Conservation (phyloP, 1,140 invertebrate species). For the Thaumatotibia leucotreta region DNA sequence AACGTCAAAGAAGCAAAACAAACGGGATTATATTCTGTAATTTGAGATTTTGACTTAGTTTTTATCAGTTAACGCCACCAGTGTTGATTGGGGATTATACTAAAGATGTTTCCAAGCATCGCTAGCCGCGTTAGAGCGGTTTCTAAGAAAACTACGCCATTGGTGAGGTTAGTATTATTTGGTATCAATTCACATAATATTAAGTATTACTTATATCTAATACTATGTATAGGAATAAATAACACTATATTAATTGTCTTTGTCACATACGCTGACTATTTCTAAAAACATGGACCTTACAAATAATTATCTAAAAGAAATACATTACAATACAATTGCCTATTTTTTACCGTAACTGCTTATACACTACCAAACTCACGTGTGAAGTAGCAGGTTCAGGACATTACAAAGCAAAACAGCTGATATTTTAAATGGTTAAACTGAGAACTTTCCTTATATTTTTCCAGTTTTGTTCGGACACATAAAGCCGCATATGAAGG, state of each 20-base stretch:
- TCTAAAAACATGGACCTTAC: no score
- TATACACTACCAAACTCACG: no score
- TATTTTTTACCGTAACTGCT: no score
- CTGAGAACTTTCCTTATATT: background rate
- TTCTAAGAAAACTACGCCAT: conserved; percentile 17
- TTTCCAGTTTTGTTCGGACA: conserved; percentile 30
- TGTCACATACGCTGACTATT: no score
- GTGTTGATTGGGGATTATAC: background rate
- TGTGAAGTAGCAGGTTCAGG: no score
- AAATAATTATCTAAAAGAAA: no score
- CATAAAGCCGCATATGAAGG: conserved; percentile 79
- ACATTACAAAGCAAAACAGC: no score
- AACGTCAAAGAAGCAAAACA: background rate
- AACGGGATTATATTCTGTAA: background rate
- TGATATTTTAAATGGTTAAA: background rate
- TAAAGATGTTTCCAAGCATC: conserved; percentile 29
- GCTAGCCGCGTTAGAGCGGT: conserved; percentile 14
- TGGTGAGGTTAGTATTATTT: conserved; percentile 37
- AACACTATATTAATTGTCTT: background rate
- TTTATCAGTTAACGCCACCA: conserved; percentile 18
- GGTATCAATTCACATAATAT: background rate
- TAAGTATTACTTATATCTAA: background rate
- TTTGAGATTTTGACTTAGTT: conserved; percentile 19
- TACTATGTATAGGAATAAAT: background rate
- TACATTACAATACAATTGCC: no score